phyloP scores from a whole-genome alignment of 2,113 vertebrate species.

The Formicarius rufipectus region DNA sequence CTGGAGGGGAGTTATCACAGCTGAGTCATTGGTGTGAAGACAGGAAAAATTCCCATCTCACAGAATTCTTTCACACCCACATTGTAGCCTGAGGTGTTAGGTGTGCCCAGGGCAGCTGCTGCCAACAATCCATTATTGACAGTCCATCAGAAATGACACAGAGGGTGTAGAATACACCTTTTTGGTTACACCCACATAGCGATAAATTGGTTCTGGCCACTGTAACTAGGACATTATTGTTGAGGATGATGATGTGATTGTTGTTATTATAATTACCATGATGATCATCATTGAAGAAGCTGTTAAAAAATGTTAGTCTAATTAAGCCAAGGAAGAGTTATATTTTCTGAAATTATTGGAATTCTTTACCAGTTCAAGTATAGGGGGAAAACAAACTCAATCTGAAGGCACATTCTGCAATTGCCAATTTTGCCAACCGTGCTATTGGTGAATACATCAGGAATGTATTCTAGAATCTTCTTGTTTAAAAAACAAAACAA shows the following conservation, averaged over 20 bases:
- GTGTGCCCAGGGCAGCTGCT: no score
- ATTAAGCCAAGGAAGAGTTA: not conserved
- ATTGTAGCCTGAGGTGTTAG: no score
- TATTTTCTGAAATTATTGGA: not conserved
- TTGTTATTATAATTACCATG: not conserved
- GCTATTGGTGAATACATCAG: not conserved
- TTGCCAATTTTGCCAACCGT: not conserved
- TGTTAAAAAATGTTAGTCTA: conserved; percentile 2
- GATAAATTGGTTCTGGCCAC: no score
- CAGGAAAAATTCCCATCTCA: no score
- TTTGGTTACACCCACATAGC: no score
- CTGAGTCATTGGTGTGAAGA: no score
- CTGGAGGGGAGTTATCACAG: no score
- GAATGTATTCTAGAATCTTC: not conserved
- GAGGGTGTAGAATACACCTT: no score
- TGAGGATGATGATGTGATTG: not conserved
- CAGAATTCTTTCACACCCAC: no score
- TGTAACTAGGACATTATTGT: no score
- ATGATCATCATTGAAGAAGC: not conserved
- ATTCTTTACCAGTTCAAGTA: not conserved
- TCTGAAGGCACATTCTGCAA: not conserved
- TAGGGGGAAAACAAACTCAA: not conserved
- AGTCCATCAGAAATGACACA: no score
- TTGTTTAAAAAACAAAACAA: not conserved
- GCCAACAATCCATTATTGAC: no score